phyloP scores from a whole-genome alignment of 2,888 invertebrate genomes.

The Trichogramma evanescens region DNA sequence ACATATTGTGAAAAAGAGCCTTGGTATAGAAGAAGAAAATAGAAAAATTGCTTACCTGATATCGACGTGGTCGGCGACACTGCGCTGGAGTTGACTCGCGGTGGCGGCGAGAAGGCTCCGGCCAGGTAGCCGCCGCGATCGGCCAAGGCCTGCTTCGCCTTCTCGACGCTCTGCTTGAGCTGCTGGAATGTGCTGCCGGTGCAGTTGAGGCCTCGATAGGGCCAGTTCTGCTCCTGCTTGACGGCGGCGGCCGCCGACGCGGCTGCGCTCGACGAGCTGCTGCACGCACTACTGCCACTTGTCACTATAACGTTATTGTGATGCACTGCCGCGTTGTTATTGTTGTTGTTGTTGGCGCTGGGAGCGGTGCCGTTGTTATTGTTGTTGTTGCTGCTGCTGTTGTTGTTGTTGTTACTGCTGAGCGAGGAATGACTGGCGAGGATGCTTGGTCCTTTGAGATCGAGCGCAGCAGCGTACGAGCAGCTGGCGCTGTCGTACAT shows the following conservation, averaged over 20 bases:
- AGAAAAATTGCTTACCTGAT: constrained; percentile 37
- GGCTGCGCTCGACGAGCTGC: neutral
- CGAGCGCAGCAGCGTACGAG: constrained; percentile 80
- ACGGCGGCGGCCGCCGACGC: constrained; percentile 41
- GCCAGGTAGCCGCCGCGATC: constrained; percentile 44
- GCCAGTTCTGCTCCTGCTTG: constrained; percentile 46
- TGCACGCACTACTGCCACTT: constrained; percentile 3
- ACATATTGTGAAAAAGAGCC: neutral
- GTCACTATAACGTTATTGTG: constrained; percentile 22
- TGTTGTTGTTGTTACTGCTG: neutral
- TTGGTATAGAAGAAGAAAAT: neutral
- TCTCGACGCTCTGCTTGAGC: constrained; percentile 82
- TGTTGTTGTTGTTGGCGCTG: constrained; percentile 40
- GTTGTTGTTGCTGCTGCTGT: neutral
- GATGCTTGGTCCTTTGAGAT: constrained; percentile 64
- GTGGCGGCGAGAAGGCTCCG: constrained; percentile 45
- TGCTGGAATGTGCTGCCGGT: constrained; percentile 85
- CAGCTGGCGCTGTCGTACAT: constrained; percentile 89
- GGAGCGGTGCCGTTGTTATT: constrained; percentile 39
- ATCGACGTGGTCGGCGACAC: constrained; percentile 43
- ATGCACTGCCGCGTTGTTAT: constrained; percentile 25
- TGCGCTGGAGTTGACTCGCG: constrained; percentile 40
- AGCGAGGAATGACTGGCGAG: neutral
- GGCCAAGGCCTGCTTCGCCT: constrained; percentile 75
- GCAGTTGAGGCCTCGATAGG: constrained; percentile 63